A percentile compares a stretch with the other conserved stretches of the same genome.
Evolutionary conservation across 2,113 vertebrate genomes (phyloP).

Genomic region (Riparia riparia): DNA sequence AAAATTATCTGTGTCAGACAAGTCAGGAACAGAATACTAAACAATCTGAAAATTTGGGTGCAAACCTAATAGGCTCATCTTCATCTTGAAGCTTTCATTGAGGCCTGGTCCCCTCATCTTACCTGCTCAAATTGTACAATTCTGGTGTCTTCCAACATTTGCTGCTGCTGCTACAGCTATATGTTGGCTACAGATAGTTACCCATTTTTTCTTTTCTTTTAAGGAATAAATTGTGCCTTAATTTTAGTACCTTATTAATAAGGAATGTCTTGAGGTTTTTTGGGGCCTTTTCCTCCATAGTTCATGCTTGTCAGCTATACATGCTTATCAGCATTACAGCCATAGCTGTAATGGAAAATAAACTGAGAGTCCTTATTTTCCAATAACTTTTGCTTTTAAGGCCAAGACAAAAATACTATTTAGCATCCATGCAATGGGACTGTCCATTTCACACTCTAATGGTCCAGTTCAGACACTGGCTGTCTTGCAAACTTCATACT

Average conservation of each 20-base stretch:
- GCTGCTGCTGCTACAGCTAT: neutral
- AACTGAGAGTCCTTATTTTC: neutral
- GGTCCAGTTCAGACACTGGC: neutral
- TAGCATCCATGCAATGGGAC: neutral
- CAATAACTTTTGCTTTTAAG: neutral
- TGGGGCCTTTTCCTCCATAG: neutral
- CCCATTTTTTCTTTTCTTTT: no score
- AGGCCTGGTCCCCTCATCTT: neutral
- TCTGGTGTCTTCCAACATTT: neutral
- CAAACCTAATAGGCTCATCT: neutral
- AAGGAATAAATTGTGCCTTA: neutral
- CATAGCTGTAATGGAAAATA: neutral
- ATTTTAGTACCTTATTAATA: neutral
- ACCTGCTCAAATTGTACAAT: neutral
- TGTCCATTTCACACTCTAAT: neutral
- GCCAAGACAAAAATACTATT: neutral
- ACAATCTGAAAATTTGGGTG: neutral
- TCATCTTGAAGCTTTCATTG: neutral
- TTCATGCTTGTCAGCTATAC: neutral
- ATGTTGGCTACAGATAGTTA: neutral
- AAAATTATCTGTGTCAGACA: fast-evolving
- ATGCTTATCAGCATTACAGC: neutral
- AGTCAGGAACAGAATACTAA: neutral
- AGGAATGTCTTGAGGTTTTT: neutral
- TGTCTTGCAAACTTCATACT: neutral